Evolutionary conservation across 2,797 vertebrate species (phyloP).

Genomic region (Uromys caudimaculatus): DNA sequence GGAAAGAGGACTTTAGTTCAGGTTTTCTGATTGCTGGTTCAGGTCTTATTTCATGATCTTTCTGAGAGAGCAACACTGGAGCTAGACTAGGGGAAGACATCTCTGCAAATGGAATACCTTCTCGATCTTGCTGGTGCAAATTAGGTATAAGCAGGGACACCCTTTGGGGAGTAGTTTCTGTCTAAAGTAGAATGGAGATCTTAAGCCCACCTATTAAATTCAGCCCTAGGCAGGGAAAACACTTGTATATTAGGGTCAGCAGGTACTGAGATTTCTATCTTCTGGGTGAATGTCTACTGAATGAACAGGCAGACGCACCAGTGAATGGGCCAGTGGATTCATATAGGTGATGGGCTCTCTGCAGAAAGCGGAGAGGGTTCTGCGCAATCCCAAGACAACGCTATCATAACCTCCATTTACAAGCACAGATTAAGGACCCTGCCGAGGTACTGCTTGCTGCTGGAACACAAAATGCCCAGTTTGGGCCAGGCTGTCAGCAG

Average conservation of each 20-base stretch:
- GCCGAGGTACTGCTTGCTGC: neutral
- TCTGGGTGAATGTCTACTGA: neutral
- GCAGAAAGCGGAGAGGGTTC: neutral
- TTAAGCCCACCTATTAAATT: neutral
- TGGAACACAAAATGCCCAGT: slow-evolving; percentile 52
- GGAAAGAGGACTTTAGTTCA: neutral
- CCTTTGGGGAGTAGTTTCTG: slow-evolving; percentile 39
- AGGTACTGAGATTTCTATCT: neutral
- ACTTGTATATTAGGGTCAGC: neutral
- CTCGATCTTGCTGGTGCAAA: neutral
- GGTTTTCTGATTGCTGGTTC: neutral
- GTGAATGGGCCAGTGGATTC: neutral
- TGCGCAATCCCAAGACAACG: neutral
- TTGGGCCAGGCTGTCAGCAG: slow-evolving; percentile 55
- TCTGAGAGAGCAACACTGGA: neutral
- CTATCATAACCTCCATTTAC: neutral
- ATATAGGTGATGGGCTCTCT: neutral
- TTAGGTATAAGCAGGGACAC: neutral
- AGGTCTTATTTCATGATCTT: neutral
- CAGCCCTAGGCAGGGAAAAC: neutral
- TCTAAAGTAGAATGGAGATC: neutral
- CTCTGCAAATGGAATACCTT: neutral
- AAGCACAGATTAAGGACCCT: neutral
- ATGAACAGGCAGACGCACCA: neutral
- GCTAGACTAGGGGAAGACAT: neutral